Evolutionary conservation across 2,888 invertebrate species (phyloP), one percentile per base, ranked within the genome.

Genomic region (Operophtera brumata): DNA sequence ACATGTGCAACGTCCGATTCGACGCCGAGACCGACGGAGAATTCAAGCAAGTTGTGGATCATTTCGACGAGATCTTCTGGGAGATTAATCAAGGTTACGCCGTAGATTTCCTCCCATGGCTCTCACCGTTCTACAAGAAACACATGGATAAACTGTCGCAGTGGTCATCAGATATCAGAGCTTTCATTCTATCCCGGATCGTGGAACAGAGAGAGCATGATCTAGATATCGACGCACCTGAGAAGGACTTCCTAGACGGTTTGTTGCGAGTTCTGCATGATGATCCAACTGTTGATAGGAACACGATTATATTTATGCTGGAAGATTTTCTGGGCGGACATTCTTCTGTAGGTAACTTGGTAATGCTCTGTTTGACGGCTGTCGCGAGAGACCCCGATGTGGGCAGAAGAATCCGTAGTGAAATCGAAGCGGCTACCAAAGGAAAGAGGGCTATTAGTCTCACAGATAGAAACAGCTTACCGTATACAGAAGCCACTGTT

Each of bases 61-160:
- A 91, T 53, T 97, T 96, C 76, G 97, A 97, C 69, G 94, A 95
- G 66, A 96, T 97, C 46, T 97, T 97, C 85, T 96, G 95, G 94
- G 96, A 97, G 74, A 96, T 97, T 61, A 97, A 97, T 78, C 96
- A 96, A 69, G 96, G 96, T 0, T 96, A 96, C 76, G 95, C 96
- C 0, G 92, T 96, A 0, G 97, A 97, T 70, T 97, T 97, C 70
- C 73, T 97, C 14, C 97, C 97, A 0, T 96, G 95, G 94, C 78
- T 97, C 0, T 86, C 92, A 0, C 95, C 95, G 0, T 92, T 96
- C 56, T 96, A 95, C 77, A 83, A 83, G 2, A 86, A 90, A 2
- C 94, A 96, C 69, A 92, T 95, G 85, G 89, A 92, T 2, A 93
- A 92, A 62, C 83, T 96, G 5, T 91, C 92, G 0, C 77, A 91